Conservation (phyloP, 1,140 invertebrate species). For the Oncopeltus fasciatus region DNA sequence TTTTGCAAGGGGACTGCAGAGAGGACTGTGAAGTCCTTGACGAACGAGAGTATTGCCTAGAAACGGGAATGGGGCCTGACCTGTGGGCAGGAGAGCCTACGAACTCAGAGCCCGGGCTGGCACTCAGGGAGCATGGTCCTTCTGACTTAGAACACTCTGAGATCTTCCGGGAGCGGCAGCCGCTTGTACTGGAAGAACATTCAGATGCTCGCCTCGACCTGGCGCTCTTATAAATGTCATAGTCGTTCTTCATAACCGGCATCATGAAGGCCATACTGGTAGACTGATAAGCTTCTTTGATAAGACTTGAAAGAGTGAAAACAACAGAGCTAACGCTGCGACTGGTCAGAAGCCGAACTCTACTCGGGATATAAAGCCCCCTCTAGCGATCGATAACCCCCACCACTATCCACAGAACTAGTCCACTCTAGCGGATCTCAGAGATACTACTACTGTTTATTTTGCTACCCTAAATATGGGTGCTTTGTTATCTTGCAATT, state of each 20-base stretch:
- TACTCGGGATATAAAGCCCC: not conserved
- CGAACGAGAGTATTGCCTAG: conserved; percentile 39
- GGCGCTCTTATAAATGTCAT: conserved; percentile 77
- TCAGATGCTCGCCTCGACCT: conserved; percentile 56
- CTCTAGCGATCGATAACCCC: not conserved
- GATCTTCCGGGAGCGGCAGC: conserved; percentile 54
- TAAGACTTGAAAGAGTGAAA: not conserved
- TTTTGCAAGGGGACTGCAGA: conserved; percentile 38
- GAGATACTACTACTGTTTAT: too few relatives aligned
- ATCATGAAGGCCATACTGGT: conserved; percentile 79
- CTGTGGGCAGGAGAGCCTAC: conserved; percentile 42
- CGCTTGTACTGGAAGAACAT: conserved; percentile 45
- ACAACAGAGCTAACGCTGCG: not conserved
- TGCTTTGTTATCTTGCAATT: too few relatives aligned
- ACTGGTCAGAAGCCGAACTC: not conserved
- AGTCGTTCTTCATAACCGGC: conserved; percentile 83
- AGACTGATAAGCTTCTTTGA: not conserved
- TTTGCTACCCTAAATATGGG: not conserved
- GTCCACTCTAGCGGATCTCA: too few relatives aligned
- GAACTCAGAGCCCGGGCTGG: conserved; percentile 54
- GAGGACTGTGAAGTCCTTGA: conserved; percentile 42
- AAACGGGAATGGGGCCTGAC: conserved; percentile 40
- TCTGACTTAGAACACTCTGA: conserved; percentile 67
- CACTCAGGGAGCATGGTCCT: conserved; percentile 46
- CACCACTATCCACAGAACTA: too few relatives aligned